These are phyloP conservation scores for Siderastrea radians DNA, from an alignment of 92 coral and sea anemone genomes.

Conservation along the genomic window DNA sequence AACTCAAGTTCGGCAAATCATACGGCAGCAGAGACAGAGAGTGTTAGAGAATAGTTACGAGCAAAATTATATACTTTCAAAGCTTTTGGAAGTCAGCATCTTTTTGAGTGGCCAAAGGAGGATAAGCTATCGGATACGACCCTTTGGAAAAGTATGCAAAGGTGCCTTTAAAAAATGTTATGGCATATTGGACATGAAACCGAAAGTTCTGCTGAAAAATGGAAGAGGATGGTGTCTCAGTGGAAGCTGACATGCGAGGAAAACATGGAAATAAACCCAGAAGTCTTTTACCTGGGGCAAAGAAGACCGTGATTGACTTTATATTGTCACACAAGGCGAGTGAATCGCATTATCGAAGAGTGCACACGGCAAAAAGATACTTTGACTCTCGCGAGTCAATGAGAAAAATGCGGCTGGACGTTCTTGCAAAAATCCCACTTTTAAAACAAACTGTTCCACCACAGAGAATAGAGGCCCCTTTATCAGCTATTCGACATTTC, in stretches of 20 bases:
- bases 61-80: slow-evolving; percentile 9
- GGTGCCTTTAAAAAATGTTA: slow-evolving; percentile 5
- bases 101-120: slow-evolving; percentile 15
- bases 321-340: not conserved
- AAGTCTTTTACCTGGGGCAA: not conserved
- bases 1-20: not conserved
- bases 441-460: no score
- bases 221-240: not conserved
- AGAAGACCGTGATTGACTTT: not conserved
- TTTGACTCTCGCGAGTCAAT: no score
- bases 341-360: not conserved
- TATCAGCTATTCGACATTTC: no score
- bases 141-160: not conserved
- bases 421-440: no score
- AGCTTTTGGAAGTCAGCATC: slow-evolving; percentile 3
- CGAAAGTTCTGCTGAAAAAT: not conserved
- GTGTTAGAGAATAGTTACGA: not conserved
- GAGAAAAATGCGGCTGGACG: no score
- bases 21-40: not conserved
- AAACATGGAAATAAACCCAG: not conserved
- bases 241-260: not conserved
- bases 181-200: not conserved
- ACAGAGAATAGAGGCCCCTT: no score
- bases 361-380: no score
- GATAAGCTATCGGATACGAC: not conserved